These are phyloP conservation scores for Marasmarcha lunaedactyla DNA, from an alignment of 2,888 invertebrate genomes.

Conservation along the genomic window DNA sequence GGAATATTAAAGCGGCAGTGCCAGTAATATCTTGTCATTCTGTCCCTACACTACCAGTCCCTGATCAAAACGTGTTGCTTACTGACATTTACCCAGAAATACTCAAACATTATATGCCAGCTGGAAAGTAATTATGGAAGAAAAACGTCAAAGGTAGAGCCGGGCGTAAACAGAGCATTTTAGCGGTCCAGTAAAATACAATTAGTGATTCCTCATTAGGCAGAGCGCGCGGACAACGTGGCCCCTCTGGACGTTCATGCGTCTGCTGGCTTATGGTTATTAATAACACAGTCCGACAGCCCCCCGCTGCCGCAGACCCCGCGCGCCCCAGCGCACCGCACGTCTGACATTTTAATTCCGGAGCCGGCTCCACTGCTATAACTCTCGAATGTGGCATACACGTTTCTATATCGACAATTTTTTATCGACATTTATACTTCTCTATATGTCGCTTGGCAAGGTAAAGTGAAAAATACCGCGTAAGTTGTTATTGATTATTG, in stretches of 20 bases:
- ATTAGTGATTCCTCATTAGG: conserved; percentile 70
- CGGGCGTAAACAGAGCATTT: no score
- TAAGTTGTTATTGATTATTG: no score
- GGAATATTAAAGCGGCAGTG: conserved; percentile 52
- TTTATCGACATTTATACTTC: conserved; percentile 47
- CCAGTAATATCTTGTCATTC: conserved; percentile 44
- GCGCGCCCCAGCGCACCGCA: conserved; percentile 43
- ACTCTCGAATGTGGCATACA: conserved; percentile 29
- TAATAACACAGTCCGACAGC: conserved; percentile 54
- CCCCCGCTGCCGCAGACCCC: conserved; percentile 34
- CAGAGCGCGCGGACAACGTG: conserved; percentile 39
- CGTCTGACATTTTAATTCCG: conserved; percentile 69
- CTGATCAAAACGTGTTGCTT: no score
- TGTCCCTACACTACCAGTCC: conserved; percentile 17
- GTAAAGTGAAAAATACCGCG: no score
- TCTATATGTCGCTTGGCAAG: conserved; percentile 20
- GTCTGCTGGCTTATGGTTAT: conserved; percentile 71
- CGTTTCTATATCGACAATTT: conserved; percentile 47
- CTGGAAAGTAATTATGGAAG: not conserved
- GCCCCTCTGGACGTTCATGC: conserved; percentile 71
- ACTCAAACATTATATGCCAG: not conserved
- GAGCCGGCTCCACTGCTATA: conserved; percentile 48
- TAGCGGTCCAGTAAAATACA: conserved; percentile 64
- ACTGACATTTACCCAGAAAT: not conserved
- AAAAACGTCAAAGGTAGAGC: no score